These are phyloP conservation scores for Thamnophis sirtalis DNA, from an alignment of 2,113 vertebrate species.

Conservation along the genomic window DNA sequence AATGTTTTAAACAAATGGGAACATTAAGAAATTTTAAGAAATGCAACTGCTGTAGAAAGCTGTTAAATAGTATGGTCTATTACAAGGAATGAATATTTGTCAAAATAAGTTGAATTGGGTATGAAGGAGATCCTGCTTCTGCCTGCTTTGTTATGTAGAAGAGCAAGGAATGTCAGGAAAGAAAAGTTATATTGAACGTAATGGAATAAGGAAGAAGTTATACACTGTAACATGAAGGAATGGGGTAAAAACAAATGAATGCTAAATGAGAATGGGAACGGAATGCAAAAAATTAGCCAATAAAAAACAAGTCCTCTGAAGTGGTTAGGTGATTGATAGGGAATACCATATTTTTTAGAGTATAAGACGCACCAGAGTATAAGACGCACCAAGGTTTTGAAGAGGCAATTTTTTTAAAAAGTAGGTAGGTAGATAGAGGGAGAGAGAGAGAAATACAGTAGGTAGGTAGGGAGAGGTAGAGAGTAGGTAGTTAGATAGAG, in stretches of 20 bases:
- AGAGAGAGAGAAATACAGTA: too few species aligned
- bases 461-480: too few species aligned
- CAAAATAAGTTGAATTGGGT: neutral
- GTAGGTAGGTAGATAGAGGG: too few species aligned
- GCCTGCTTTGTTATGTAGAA: neutral
- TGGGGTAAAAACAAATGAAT: neutral
- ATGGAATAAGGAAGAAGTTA: neutral
- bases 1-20: neutral
- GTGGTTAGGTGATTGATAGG: neutral
- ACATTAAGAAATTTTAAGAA: neutral
- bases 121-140: too few species aligned
- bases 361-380: too few species aligned
- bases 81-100: neutral
- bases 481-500: too few species aligned
- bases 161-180: neutral
- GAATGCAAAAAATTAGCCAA: neutral
- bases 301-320: neutral
- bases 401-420: too few species aligned
- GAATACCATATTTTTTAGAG: neutral
- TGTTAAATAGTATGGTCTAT: neutral
- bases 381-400: too few species aligned
- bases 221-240: neutral
- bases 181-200: neutral
- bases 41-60: neutral
- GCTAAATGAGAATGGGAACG: neutral